phyloP scores from a whole-genome alignment of 1,140 invertebrate species.

The Condylostylus longicornis region DNA sequence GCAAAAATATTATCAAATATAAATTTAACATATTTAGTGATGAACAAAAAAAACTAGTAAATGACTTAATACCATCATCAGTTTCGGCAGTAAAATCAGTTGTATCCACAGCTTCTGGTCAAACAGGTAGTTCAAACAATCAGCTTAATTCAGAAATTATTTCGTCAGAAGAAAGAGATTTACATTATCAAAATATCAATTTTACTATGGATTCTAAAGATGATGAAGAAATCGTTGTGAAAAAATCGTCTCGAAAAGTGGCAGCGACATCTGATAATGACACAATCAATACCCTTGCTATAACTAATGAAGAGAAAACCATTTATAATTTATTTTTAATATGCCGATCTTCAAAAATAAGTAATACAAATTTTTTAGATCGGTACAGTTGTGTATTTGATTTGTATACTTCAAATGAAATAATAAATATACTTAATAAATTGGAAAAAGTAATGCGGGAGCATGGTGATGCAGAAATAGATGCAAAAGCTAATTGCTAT shows the following conservation, averaged over 20 bases:
- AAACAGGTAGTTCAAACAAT: no score
- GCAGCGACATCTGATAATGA: constrained; percentile 4
- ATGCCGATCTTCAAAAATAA: constrained; percentile 25
- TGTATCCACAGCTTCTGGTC: no score
- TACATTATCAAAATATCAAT: constrained; percentile 17
- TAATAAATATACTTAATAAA: constrained; percentile 20
- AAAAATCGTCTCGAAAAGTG: constrained; percentile 1
- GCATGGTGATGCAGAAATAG: constrained; percentile 20
- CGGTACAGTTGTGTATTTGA: constrained; percentile 26
- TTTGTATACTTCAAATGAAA: constrained; percentile 22
- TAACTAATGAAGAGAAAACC: constrained; percentile 29
- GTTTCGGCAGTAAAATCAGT: no score
- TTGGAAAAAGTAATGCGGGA: constrained; percentile 22
- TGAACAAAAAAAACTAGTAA: constrained; percentile 24
- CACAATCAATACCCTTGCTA: constrained; percentile 5
- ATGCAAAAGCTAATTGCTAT: constrained; percentile 22
- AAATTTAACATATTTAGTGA: constrained; percentile 31
- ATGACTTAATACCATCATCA: constrained; percentile 22
- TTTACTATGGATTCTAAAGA: no score
- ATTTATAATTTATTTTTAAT: constrained; percentile 30
- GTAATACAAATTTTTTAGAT: constrained; percentile 25
- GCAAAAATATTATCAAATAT: constrained; percentile 31
- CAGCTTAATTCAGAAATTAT: no score
- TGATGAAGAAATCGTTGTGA: constrained; percentile 26
- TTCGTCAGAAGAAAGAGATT: constrained; percentile 23